Evolutionary conservation across 1,140 invertebrate genomes (phyloP).

Genomic region (Tachypleus tridentatus): DNA sequence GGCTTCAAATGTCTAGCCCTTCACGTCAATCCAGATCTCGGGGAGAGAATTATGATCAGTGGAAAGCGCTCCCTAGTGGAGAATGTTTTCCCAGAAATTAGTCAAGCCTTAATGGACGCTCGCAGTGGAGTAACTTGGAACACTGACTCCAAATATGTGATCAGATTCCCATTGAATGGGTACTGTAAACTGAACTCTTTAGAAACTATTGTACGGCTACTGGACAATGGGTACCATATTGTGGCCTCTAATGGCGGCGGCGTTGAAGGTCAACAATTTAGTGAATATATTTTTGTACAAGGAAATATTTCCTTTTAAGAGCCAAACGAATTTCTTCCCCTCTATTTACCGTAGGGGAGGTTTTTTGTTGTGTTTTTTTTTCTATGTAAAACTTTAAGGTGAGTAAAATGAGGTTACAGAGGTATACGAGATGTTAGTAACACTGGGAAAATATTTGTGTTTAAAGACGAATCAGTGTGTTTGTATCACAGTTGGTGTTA

Average conservation of each 20-base stretch:
- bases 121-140: slow-evolving; percentile 68
- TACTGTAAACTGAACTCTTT: slow-evolving; percentile 86
- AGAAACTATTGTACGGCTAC: slow-evolving; percentile 70
- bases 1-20: slow-evolving; percentile 70
- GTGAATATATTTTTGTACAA: slow-evolving; percentile 63
- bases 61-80: slow-evolving; percentile 36
- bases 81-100: slow-evolving; percentile 70
- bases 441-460: no score
- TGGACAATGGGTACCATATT: slow-evolving; percentile 70
- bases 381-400: no score
- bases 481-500: no score
- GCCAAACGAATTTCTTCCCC: no score
- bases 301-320: no score
- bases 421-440: no score
- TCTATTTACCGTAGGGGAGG: no score
- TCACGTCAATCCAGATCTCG: slow-evolving; percentile 76
- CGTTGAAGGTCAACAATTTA: slow-evolving; percentile 83
- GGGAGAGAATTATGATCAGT: slow-evolving; percentile 41
- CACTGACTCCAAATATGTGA: slow-evolving; percentile 68
- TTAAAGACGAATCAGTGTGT: no score
- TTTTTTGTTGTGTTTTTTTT: no score
- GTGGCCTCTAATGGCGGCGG: slow-evolving; percentile 75
- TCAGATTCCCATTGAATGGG: slow-evolving; percentile 79
- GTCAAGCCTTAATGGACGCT: slow-evolving; percentile 66
- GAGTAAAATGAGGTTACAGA: no score